Percentiles rank a stretch among this genome's conserved stretches.
Evolutionary conservation across 2,113 vertebrate species (phyloP).

Genomic region (Zosterops pallidus): DNA sequence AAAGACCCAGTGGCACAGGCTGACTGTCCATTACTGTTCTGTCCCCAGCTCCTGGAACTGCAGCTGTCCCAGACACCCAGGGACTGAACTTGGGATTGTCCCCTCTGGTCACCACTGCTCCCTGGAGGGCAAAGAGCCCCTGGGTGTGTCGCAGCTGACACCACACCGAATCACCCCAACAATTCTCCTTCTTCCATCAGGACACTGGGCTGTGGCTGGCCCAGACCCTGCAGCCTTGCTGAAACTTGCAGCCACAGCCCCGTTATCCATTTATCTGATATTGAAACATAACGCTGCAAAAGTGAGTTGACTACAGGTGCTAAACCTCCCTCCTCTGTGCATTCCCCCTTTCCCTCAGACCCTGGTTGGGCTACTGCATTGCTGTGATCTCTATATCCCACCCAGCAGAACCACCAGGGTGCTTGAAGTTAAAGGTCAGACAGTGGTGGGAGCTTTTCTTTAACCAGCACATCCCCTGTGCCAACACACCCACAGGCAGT

Average conservation of each 20-base stretch:
- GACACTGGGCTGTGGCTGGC: accelerated
- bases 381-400: not conserved
- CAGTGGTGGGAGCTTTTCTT: accelerated
- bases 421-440: not conserved
- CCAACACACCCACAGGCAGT: accelerated
- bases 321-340: not conserved
- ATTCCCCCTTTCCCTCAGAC: not conserved
- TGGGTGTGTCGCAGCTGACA: not conserved
- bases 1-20: accelerated
- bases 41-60: not conserved
- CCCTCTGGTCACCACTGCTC: not conserved
- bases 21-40: not conserved
- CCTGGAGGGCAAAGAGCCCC: not conserved
- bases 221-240: not conserved
- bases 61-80: not conserved
- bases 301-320: not conserved
- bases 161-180: too few relatives aligned
- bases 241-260: not conserved
- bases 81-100: not conserved
- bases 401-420: not conserved
- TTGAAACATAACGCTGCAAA: not conserved
- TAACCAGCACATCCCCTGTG: not conserved
- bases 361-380: accelerated
- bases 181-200: not conserved
- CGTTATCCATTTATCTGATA: not conserved